Evolutionary conservation across 2,797 vertebrate species (phyloP).

Genomic region (Tapirus indicus): DNA sequence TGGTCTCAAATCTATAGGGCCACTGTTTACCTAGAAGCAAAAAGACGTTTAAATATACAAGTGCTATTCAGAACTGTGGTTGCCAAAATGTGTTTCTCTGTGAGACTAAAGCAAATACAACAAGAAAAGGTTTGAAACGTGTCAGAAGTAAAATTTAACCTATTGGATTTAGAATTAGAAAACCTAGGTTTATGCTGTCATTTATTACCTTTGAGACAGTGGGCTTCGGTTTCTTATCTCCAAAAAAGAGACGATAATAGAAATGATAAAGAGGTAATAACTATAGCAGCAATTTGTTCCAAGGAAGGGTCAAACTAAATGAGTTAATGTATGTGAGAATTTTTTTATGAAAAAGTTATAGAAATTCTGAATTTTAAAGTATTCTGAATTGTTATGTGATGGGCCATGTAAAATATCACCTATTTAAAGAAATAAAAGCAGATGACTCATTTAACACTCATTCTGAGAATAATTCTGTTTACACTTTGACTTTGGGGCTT

Average conservation of each 20-base stretch:
- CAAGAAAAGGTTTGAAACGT: neutral
- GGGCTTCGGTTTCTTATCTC: neutral
- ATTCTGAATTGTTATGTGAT: neutral
- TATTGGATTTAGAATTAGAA: neutral
- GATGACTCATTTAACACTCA: neutral
- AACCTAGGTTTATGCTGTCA: neutral
- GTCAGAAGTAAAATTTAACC: neutral
- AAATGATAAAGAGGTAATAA: neutral
- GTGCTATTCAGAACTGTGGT: neutral
- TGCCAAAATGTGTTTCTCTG: neutral
- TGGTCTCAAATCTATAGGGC: neutral
- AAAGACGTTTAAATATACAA: neutral
- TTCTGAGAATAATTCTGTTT: slow-evolving; percentile 32
- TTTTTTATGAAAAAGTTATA: neutral
- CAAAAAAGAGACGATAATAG: neutral
- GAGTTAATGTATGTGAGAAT: neutral
- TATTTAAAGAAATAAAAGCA: neutral
- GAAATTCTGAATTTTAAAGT: neutral
- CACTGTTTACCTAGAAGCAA: neutral
- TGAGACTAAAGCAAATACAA: neutral
- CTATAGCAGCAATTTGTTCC: neutral
- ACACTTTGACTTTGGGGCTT: neutral
- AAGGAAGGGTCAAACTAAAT: neutral
- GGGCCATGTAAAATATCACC: neutral
- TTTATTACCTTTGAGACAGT: neutral